Percentiles rank a stretch among this genome's conserved stretches.
Conservation (phyloP, 2,888 invertebrate species). For the Andrena chrysosceles region DNA sequence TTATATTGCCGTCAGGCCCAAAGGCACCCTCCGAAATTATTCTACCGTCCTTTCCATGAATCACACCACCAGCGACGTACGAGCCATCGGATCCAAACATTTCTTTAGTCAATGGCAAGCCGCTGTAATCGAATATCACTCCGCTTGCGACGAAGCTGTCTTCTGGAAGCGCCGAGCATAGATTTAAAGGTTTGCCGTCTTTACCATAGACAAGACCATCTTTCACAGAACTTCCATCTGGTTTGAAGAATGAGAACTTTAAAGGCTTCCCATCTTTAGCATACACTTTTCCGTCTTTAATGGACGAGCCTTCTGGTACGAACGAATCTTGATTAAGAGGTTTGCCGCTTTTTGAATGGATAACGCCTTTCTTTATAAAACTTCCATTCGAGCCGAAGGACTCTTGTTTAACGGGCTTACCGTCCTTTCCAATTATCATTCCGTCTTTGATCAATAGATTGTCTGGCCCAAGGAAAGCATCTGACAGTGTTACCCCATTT, state of each 20-base stretch:
- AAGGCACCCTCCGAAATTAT: constrained; percentile 78
- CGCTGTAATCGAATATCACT: constrained; percentile 78
- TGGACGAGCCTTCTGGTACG: constrained; percentile 79
- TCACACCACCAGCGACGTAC: constrained; percentile 78
- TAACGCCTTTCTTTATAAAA: constrained; percentile 77
- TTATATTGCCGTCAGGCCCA: constrained; percentile 81
- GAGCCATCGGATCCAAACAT: constrained; percentile 82
- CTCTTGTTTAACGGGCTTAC: constrained; percentile 80
- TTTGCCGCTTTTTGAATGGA: constrained; percentile 79
- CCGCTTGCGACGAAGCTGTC: constrained; percentile 81
- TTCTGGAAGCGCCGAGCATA: constrained; percentile 77
- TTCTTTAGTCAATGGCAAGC: constrained; percentile 77
- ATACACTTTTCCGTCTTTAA: constrained; percentile 79
- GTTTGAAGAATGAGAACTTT: constrained; percentile 79
- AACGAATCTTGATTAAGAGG: constrained; percentile 80
- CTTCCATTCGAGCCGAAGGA: constrained; percentile 79
- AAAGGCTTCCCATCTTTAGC: constrained; percentile 80
- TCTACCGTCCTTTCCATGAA: constrained; percentile 79
- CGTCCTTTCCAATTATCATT: constrained; percentile 77
- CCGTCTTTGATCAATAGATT: constrained; percentile 79
- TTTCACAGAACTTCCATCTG: constrained; percentile 81
- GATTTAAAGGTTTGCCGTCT: constrained; percentile 78
- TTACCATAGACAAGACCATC: constrained; percentile 80
- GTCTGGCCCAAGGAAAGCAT: constrained; percentile 78
- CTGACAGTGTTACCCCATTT: constrained; percentile 72